Conservation (phyloP, 2,888 invertebrate species). For the Corbicula japonica region DNA sequence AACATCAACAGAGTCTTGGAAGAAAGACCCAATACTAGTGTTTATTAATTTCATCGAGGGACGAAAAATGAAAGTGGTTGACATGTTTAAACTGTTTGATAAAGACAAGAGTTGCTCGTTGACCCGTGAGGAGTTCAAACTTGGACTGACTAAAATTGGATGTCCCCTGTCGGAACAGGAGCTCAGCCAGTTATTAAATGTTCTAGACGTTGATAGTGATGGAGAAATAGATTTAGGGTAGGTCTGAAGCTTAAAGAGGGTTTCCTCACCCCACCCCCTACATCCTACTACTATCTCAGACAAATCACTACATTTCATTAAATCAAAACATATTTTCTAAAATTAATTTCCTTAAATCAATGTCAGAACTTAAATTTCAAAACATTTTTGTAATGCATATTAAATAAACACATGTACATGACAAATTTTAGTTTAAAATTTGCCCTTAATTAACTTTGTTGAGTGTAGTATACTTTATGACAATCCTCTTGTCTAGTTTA, state of each 20-base stretch:
- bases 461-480: too few relatives aligned
- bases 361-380: too few relatives aligned
- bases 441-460: too few relatives aligned
- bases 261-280: not conserved
- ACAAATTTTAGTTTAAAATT: too few relatives aligned
- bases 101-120: conserved; percentile 74
- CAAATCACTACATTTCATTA: too few relatives aligned
- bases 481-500: too few relatives aligned
- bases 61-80: conserved; percentile 69
- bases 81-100: conserved; percentile 79
- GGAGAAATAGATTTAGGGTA: conserved; percentile 77
- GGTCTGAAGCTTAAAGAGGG: not conserved
- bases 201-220: conserved; percentile 69
- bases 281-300: too few relatives aligned
- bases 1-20: conserved; percentile 52
- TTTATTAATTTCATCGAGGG: conserved; percentile 72
- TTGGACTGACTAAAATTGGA: conserved; percentile 67
- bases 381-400: too few relatives aligned
- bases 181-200: conserved; percentile 66
- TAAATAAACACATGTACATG: too few relatives aligned
- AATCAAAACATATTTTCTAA: too few relatives aligned
- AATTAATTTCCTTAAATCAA: too few relatives aligned
- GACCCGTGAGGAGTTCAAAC: conserved; percentile 70
- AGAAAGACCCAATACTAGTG: conserved; percentile 76
- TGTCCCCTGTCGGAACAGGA: conserved; percentile 75